A percentile compares a stretch with the other conserved stretches of the same genome.
phyloP scores from a whole-genome alignment of 2,888 invertebrate genomes.

The Terebella lapidaria region DNA sequence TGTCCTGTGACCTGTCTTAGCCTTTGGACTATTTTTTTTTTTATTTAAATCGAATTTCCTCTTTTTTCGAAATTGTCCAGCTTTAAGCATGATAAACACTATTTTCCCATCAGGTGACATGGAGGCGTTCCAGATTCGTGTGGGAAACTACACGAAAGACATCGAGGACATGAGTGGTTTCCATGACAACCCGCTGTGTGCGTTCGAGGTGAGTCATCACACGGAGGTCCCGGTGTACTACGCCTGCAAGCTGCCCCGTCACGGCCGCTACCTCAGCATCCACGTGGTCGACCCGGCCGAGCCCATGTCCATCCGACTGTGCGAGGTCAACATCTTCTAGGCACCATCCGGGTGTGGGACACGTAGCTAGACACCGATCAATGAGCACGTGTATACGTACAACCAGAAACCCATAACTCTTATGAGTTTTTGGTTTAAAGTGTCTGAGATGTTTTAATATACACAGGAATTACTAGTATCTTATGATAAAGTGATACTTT shows the following conservation, averaged over 20 bases:
- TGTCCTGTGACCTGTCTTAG: too few species aligned
- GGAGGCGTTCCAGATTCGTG: slow-evolving; percentile 3
- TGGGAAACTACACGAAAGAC: slow-evolving; percentile 5
- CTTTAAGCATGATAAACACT: too few species aligned
- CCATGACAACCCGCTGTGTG: slow-evolving; percentile 8
- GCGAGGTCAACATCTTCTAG: slow-evolving; percentile 6
- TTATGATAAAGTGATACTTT: too few species aligned
- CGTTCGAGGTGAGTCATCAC: neutral
- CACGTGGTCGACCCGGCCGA: slow-evolving; percentile 10
- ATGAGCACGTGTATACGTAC: too few species aligned
- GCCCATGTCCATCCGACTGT: slow-evolving; percentile 1
- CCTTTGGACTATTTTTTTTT: too few species aligned
- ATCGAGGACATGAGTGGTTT: neutral
- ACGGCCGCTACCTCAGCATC: slow-evolving; percentile 8
- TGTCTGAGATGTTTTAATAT: too few species aligned
- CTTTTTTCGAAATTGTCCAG: too few species aligned
- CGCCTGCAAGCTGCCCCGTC: neutral
- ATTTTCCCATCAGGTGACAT: slow-evolving; percentile 1
- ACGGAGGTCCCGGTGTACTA: neutral
- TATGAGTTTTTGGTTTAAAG: too few species aligned
- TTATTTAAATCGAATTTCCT: too few species aligned
- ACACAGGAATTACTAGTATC: too few species aligned
- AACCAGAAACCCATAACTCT: too few species aligned
- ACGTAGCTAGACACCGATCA: too few species aligned
- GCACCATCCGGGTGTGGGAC: neutral